Evolutionary conservation across 2,888 invertebrate genomes (phyloP), one percentile per base, ranked within the genome.

Genomic region (Drosophila hamatofila): DNA sequence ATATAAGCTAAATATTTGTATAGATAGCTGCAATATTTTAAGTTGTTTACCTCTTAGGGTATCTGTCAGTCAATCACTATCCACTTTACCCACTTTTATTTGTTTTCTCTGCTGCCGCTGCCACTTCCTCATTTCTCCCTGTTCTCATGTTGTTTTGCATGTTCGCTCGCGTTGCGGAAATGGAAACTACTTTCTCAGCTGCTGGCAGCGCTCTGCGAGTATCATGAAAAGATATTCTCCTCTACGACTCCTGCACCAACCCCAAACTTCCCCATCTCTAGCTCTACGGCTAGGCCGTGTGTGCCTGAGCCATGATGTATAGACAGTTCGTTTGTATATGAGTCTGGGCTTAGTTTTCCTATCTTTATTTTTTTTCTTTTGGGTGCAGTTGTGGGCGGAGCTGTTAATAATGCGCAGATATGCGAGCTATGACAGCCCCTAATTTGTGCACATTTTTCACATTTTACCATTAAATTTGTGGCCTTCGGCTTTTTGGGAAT

Each of bases 151-250:
- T 64, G 35, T 56, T 61, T 61, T 56, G 21, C 59, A 42, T 48
- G 49, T 58, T 49, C 23, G 59, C 51, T 59, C 64, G 44, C 25
- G 58, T 21, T 46, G 37, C 78, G 89, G 83, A 88, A 88, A 76
- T 87, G 86, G 72, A 84, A 84, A 84, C 83, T 84, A 87, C 83
- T 84, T 87, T 84, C 70, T 79, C 76, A 79, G 74, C 52, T 52
- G 76, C 64, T 71, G 77, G 62, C 71, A 63, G 76, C 39, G 66
- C 66, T 65, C 9, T 11, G 25, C 46, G 46, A 27, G 37, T 16
- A 68, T 78, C 66, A 66, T 68, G 79, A 74, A 78, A 74, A 70
- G 68, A 82, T 82, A 85, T 65, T 75, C 68, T 81, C 30, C 41
- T 39, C 14, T 23, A n/a, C 55, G 3, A n/a, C 11, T 27, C 21